Evolutionary conservation across 2,888 invertebrate genomes (phyloP).

Genomic region (Dryobotodes eremita): DNA sequence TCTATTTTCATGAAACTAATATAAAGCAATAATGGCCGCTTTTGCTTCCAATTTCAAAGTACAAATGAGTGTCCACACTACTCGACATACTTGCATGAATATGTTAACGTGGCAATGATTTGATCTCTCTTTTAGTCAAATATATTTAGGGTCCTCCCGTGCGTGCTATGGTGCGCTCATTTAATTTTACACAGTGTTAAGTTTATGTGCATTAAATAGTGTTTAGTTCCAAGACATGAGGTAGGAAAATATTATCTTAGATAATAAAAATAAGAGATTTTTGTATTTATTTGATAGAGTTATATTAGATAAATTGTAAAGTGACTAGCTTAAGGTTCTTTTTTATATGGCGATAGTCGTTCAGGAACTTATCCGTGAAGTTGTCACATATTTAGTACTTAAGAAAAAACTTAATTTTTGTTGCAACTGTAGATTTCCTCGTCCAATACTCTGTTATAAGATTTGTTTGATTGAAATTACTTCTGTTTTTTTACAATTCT

Average conservation of each 20-base stretch:
- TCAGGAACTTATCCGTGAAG: slow-evolving; percentile 80
- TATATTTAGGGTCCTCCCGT: slow-evolving; percentile 90
- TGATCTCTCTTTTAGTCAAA: slow-evolving; percentile 94
- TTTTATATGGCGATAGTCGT: slow-evolving; percentile 90
- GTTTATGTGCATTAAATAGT: slow-evolving; percentile 81
- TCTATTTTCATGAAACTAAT: slow-evolving; percentile 59
- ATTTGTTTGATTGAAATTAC: slow-evolving; percentile 58
- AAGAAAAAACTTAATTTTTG: slow-evolving; percentile 85
- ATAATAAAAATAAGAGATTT: slow-evolving; percentile 88
- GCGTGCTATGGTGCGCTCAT: slow-evolving; percentile 73
- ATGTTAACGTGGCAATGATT: slow-evolving; percentile 92
- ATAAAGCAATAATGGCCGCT: slow-evolving; percentile 68
- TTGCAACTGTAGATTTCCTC: slow-evolving; percentile 75
- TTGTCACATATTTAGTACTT: slow-evolving; percentile 86
- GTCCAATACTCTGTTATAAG: slow-evolving; percentile 62
- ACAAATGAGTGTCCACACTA: slow-evolving; percentile 82
- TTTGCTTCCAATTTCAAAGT: slow-evolving; percentile 82
- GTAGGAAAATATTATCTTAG: slow-evolving; percentile 90
- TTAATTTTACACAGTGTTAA: slow-evolving; percentile 86
- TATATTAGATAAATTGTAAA: slow-evolving; percentile 91
- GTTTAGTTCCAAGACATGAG: slow-evolving; percentile 89
- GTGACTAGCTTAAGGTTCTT: slow-evolving; percentile 87
- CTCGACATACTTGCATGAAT: slow-evolving; percentile 79
- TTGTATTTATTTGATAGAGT: slow-evolving; percentile 91
- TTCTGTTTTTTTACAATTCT: slow-evolving; percentile 31